Percentiles rank a stretch among this genome's conserved stretches.
These are phyloP conservation scores for Cairina moschata DNA, from an alignment of 2,113 vertebrate genomes.

Conservation along the genomic window DNA sequence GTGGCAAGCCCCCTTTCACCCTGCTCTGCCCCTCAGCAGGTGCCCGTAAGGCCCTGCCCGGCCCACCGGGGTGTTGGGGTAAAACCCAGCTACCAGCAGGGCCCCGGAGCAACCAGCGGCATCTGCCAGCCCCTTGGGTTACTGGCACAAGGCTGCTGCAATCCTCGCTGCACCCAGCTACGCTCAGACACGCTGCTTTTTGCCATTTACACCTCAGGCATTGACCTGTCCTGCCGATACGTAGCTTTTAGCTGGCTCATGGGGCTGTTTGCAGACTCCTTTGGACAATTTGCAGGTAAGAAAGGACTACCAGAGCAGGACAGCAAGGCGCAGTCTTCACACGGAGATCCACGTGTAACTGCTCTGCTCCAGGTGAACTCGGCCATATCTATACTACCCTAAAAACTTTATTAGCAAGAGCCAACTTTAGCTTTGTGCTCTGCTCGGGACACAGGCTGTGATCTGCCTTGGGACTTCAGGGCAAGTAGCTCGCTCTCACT, in stretches of 20 bases:
- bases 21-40: neutral
- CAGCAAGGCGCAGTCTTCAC: neutral
- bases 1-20: neutral
- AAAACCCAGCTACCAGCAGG: neutral
- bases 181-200: neutral
- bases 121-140: neutral
- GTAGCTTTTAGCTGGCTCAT: neutral
- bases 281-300: neutral
- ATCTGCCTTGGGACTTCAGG: neutral
- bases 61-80: neutral
- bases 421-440: neutral
- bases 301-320: neutral
- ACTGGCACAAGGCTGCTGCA: neutral
- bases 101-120: neutral
- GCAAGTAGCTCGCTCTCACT: neutral
- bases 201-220: neutral
- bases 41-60: neutral
- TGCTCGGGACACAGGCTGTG: neutral
- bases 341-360: neutral
- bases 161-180: neutral
- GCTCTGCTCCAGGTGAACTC: fast-evolving
- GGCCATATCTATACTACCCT: neutral
- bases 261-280: neutral
- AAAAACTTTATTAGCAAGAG: neutral
- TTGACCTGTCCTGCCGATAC: neutral